phyloP scores from a whole-genome alignment of 1,140 invertebrate genomes.

The Steinernema feltiae region DNA sequence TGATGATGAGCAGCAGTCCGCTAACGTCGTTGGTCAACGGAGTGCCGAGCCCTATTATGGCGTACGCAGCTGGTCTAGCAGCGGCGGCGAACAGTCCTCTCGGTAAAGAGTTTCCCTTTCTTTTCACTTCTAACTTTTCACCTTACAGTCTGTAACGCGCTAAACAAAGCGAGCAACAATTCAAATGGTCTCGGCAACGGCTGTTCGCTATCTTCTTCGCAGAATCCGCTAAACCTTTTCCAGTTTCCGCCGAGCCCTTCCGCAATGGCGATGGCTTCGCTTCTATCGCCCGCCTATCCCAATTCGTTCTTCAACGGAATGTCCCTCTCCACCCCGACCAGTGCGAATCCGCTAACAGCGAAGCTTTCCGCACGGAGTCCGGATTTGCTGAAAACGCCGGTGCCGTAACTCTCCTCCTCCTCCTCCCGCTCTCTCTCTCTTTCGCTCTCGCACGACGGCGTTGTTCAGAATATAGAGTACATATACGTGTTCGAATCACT shows the following conservation, averaged over 20 bases:
- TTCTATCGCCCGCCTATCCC: neutral
- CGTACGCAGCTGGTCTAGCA: neutral
- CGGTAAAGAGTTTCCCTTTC: neutral
- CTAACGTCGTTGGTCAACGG: conserved; percentile 11
- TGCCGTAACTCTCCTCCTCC: no score
- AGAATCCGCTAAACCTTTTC: neutral
- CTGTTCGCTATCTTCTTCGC: neutral
- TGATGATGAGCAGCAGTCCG: conserved; percentile 12
- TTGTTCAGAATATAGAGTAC: neutral
- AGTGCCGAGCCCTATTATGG: neutral
- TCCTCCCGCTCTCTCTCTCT: no score
- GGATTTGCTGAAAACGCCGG: neutral
- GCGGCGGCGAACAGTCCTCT: neutral
- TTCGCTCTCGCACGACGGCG: no score
- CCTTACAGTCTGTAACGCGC: neutral
- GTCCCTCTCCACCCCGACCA: neutral
- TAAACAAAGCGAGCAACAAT: neutral
- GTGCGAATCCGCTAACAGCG: neutral
- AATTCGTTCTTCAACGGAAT: conserved; percentile 4
- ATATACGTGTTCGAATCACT: neutral
- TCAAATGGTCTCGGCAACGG: neutral
- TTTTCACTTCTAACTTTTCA: neutral
- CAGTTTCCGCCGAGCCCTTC: neutral
- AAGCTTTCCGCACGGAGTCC: neutral
- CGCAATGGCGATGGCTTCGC: conserved; percentile 2